Conservation (phyloP, 2,797 vertebrate genomes). For the Choloepus didactylus region DNA sequence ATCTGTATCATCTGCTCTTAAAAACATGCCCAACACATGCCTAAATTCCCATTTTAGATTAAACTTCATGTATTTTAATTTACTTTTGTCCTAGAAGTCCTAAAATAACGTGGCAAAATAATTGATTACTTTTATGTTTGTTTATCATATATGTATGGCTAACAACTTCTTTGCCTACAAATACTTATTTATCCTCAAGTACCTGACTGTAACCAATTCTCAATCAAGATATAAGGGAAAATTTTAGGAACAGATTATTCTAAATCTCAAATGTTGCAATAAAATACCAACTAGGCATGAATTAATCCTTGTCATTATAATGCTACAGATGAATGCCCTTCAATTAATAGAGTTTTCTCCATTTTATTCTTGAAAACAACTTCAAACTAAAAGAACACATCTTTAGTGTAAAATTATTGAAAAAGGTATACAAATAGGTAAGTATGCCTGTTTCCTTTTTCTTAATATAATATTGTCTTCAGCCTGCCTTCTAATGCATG, state of each 20-base stretch:
- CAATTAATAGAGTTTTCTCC: background rate
- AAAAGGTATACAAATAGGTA: conserved; percentile 7
- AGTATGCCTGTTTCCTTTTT: background rate
- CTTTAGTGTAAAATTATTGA: conserved; percentile 45
- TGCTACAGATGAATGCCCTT: background rate
- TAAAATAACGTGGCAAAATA: conserved; percentile 17
- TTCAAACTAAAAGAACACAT: background rate
- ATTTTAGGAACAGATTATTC: conserved; percentile 1
- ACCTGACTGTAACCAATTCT: conserved; percentile 46
- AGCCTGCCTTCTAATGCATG: background rate
- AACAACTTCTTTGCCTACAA: background rate
- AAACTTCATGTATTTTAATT: conserved; percentile 21
- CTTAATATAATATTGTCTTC: background rate
- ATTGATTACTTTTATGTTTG: background rate
- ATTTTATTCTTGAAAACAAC: conserved; percentile 18
- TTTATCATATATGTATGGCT: background rate
- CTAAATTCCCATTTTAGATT: conserved; percentile 44
- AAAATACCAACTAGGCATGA: background rate
- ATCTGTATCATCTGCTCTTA: background rate
- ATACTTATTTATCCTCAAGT: conserved; percentile 52
- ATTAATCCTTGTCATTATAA: background rate
- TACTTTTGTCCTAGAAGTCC: conserved; percentile 7
- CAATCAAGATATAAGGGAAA: background rate
- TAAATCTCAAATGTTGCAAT: background rate
- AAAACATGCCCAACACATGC: background rate